Conservation (phyloP, 2,113 vertebrate genomes). For the Perccottus glenii region DNA sequence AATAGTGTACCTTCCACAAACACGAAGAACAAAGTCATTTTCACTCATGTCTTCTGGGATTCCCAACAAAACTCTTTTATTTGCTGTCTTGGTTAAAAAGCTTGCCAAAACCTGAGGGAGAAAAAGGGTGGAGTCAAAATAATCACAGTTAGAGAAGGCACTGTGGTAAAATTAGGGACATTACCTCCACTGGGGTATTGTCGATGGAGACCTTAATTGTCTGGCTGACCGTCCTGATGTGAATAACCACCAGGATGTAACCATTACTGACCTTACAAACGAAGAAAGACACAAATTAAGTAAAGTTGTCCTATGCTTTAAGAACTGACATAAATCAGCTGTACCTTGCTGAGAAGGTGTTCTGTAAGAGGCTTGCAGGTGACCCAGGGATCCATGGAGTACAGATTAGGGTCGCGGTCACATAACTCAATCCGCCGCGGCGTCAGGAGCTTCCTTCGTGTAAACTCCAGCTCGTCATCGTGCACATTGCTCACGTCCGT, state of each 20-base stretch:
- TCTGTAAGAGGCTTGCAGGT: slow-evolving; percentile 88
- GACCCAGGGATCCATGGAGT: slow-evolving; percentile 95
- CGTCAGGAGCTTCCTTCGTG: slow-evolving; percentile 91
- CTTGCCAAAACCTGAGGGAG: slow-evolving; percentile 76
- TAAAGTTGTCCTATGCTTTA: background rate
- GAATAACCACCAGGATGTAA: slow-evolving; percentile 89
- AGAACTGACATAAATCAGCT: background rate
- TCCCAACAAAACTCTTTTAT: slow-evolving; percentile 89
- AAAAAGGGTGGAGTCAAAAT: background rate
- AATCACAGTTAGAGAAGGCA: rapidly evolving
- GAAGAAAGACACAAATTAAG: background rate
- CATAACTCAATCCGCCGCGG: slow-evolving; percentile 86
- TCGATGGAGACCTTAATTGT: slow-evolving; percentile 93
- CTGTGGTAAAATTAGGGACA: background rate
- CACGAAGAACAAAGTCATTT: slow-evolving; percentile 89
- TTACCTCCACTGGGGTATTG: slow-evolving; percentile 86
- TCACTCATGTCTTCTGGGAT: slow-evolving; percentile 87
- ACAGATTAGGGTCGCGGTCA: slow-evolving; percentile 87
- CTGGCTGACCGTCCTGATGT: slow-evolving; percentile 89
- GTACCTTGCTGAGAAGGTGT: slow-evolving; percentile 84
- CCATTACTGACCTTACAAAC: slow-evolving; percentile 78
- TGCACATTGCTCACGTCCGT: slow-evolving; percentile 96
- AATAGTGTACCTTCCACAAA: slow-evolving; percentile 84
- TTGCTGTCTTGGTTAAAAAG: slow-evolving; percentile 92
- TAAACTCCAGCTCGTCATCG: slow-evolving; percentile 96